Percentiles rank a stretch among this genome's conserved stretches.
Conservation (phyloP, 2,113 vertebrate species). For the Mormoops blainvillei region DNA sequence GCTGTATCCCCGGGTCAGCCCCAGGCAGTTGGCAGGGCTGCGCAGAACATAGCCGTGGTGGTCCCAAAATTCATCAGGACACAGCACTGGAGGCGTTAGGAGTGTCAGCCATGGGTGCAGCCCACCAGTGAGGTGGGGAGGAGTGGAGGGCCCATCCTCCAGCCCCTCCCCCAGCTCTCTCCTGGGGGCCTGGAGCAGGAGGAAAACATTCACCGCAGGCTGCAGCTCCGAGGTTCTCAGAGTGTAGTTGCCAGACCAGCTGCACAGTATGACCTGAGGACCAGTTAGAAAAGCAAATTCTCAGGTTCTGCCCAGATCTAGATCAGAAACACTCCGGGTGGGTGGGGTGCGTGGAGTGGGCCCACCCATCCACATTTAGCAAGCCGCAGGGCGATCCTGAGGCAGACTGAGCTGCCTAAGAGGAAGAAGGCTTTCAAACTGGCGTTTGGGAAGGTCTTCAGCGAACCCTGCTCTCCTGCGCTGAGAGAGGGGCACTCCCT, state of each 20-base stretch:
- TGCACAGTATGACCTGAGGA: background rate
- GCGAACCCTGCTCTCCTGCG: background rate
- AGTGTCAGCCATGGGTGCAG: background rate
- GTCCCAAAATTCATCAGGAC: background rate
- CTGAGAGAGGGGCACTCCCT: accelerated
- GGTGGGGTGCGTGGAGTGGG: no score
- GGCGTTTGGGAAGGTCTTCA: background rate
- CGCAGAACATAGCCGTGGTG: accelerated
- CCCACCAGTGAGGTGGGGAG: background rate
- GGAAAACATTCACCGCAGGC: background rate
- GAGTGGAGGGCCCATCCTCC: background rate
- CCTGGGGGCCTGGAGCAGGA: background rate
- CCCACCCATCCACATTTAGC: background rate
- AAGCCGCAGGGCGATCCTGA: background rate
- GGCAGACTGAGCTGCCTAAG: background rate
- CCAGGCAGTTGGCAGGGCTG: background rate
- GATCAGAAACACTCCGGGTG: background rate
- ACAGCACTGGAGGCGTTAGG: background rate
- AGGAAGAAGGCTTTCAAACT: background rate
- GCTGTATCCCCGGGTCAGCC: background rate
- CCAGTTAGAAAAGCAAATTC: background rate
- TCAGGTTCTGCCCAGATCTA: background rate
- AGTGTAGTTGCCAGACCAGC: background rate
- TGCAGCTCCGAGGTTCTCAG: background rate
- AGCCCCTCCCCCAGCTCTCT: background rate